phyloP scores from a whole-genome alignment of 1,140 invertebrate species.

The Euschistus heros region DNA sequence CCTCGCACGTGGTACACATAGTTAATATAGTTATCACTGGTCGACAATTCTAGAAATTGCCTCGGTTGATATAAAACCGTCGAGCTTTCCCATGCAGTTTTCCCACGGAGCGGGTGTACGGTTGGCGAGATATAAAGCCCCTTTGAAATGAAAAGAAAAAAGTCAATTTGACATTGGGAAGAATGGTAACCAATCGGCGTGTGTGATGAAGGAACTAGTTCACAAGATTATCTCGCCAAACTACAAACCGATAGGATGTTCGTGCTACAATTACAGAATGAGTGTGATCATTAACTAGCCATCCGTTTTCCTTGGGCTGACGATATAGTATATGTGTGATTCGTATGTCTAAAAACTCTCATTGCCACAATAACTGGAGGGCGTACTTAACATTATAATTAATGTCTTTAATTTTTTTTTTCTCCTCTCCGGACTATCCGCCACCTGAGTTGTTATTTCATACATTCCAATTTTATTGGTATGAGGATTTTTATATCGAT shows the following conservation, averaged over 20 bases:
- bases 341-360: too few relatives aligned
- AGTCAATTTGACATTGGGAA: background rate
- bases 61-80: background rate
- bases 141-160: background rate
- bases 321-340: too few relatives aligned
- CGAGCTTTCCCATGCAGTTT: background rate
- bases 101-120: background rate
- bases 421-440: too few relatives aligned
- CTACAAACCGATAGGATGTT: background rate
- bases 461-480: too few relatives aligned
- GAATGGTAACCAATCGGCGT: background rate
- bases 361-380: too few relatives aligned
- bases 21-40: background rate
- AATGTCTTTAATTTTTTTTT: too few relatives aligned
- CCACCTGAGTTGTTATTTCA: too few relatives aligned
- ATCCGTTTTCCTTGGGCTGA: background rate
- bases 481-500: too few relatives aligned
- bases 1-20: too few relatives aligned
- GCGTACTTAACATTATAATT: too few relatives aligned
- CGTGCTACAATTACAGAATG: background rate
- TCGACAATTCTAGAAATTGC: background rate
- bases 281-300: background rate
- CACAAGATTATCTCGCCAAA: conserved; percentile 9
- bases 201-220: background rate
- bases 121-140: background rate